Base-by-base conservation (phyloP, 1,140 invertebrate genomes). In the Drosophila nannoptera region DNA sequence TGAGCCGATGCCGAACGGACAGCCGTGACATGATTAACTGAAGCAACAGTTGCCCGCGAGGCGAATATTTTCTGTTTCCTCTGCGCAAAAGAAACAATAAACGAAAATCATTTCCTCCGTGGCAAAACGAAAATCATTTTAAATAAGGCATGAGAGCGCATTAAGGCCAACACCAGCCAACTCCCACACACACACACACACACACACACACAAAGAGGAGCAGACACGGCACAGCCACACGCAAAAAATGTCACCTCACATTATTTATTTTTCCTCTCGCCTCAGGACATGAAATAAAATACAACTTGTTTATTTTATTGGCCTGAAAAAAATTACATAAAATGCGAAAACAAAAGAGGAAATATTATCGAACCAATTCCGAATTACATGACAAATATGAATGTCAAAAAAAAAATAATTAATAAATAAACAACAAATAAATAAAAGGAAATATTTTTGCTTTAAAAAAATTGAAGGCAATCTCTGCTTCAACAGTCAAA, bases 71-170 rank as follows among this genome's bases (percentile, higher is more conserved):
- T 32, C 32, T 50, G 14, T 22, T 64, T 69, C 60, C 67, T 43
- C 12, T 12, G 31, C 16, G 31, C 64, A 78, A 69, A 58, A 40
- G 2, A 73, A 58, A 50, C 54, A 78, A 84, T 84, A 80, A 70
- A 73, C 69, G 75, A 68, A 73, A 76, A 77, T 64, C 76, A 83
- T 84, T 84, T 83, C 69, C 73, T 73, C 76, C 52, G 53, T 73
- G 78, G 67, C 46, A 73, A 70, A 67, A 53, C 67, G 73, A 84
- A 84, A 84, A 84, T 84, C 56, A 80, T 84, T 84, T 84, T 84
- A 84, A 84, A 84, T 80, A 86, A 80, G 73, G 80, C 80, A 80
- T 86, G 73, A 84, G 86, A 86, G 77, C 45, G 73, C 80, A 86
- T 80, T 84, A 80, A 76, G 52, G 73, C 29, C 73, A 49, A 71